phyloP scores from a whole-genome alignment of 2,113 vertebrate species.

The Aspiorhynchus laticeps region DNA sequence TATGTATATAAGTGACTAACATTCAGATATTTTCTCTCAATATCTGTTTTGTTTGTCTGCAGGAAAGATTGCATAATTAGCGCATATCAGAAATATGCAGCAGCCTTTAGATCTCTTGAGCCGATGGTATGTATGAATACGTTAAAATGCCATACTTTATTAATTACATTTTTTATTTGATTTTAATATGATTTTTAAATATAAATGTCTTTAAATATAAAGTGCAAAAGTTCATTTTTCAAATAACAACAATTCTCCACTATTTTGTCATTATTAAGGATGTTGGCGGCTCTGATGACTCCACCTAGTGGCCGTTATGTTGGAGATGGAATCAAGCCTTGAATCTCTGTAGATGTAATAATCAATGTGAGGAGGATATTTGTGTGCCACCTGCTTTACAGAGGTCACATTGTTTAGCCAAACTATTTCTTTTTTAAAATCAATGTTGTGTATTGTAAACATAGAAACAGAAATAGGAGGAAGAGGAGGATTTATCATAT shows the following conservation, averaged over 20 bases:
- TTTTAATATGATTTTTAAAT: background rate
- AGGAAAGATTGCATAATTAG: conserved; percentile 77
- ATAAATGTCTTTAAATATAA: background rate
- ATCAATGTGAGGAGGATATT: background rate
- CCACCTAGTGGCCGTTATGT: conserved; percentile 58
- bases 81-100: conserved; percentile 74
- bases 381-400: conserved; percentile 31
- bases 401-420: conserved; percentile 7
- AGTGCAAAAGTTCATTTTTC: background rate
- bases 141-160: background rate
- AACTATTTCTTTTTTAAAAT: background rate
- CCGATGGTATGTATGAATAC: conserved; percentile 61
- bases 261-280: conserved; percentile 64
- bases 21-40: background rate
- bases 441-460: conserved; percentile 8
- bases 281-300: conserved; percentile 67
- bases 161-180: background rate
- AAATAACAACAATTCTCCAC: background rate
- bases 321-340: conserved; percentile 54
- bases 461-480: background rate
- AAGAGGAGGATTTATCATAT: background rate
- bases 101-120: conserved; percentile 59
- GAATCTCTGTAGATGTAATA: conserved; percentile 40
- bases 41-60: background rate
- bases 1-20: background rate